These are phyloP conservation scores for Oncorhynchus tshawytscha DNA, from an alignment of 2,113 vertebrate genomes.

Conservation along the genomic window DNA sequence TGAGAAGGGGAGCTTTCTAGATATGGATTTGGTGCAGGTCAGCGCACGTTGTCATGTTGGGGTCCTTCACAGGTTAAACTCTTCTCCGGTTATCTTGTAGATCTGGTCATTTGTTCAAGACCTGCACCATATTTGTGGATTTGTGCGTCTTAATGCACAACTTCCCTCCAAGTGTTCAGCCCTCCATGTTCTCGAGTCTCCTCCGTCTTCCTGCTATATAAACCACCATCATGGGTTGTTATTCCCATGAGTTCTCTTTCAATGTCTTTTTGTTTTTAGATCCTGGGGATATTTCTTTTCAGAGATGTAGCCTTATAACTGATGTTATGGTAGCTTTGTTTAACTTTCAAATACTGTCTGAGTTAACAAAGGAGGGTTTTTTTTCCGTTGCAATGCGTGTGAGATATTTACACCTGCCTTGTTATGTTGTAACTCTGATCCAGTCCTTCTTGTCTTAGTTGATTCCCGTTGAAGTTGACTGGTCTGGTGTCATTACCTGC, in stretches of 20 bases:
- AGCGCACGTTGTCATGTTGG: conserved; percentile 10
- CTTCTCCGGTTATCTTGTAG: conserved; percentile 3
- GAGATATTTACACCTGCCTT: background rate
- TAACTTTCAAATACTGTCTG: no score
- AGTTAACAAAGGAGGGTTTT: no score
- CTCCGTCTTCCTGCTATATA: conserved; percentile 43
- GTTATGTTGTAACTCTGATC: background rate
- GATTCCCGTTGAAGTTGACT: background rate
- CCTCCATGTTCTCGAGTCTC: conserved; percentile 57
- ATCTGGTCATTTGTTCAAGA: no score
- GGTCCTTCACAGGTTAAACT: conserved; percentile 11
- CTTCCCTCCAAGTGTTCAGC: conserved; percentile 36
- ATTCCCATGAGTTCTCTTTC: conserved; percentile 7
- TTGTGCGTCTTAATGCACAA: conserved; percentile 22
- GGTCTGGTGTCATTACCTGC: background rate
- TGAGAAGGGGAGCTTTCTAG: conserved; percentile 69
- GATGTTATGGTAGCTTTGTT: no score
- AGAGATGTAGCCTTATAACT: no score
- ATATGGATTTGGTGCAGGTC: conserved; percentile 10
- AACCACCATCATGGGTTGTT: conserved; percentile 28
- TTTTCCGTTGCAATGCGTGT: background rate
- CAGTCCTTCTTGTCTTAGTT: background rate
- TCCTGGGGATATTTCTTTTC: no score
- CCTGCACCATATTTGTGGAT: no score
- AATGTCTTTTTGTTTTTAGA: background rate